Evolutionary conservation across 2,113 vertebrate species (phyloP).

Genomic region (Antechinus flavipes): DNA sequence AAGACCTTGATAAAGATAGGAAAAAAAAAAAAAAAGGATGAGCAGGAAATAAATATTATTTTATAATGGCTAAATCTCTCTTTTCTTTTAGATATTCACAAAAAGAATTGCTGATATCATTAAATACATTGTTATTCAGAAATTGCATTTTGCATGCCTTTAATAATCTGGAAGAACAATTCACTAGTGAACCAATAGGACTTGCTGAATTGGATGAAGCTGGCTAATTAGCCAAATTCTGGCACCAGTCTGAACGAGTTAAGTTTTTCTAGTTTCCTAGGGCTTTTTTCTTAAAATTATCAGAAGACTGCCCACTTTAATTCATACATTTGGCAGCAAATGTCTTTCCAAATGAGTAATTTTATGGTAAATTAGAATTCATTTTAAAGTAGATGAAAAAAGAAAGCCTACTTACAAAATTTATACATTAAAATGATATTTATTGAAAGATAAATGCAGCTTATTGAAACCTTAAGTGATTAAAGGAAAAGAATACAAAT

Average conservation of each 20-base stretch:
- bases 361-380: not conserved
- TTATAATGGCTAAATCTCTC: not conserved
- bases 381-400: not conserved
- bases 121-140: not conserved
- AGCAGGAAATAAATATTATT: not conserved
- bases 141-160: not conserved
- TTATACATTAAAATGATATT: not conserved
- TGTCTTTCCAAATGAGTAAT: not conserved
- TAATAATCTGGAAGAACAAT: not conserved
- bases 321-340: not conserved
- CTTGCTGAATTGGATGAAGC: not conserved
- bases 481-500: not conserved
- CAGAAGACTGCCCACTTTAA: not conserved
- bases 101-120: not conserved
- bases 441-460: not conserved
- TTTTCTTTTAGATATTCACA: not conserved
- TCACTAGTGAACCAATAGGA: not conserved
- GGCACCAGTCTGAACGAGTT: not conserved
- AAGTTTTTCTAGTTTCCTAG: not conserved
- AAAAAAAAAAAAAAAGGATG: not conserved
- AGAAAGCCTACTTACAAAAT: not conserved
- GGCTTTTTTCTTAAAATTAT: not conserved
- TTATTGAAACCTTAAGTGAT: not conserved
- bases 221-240: not conserved
- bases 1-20: not conserved